Evolutionary conservation across 35 echinoderm and acorn worm species (phyloP).

Genomic region (Hemicentrotus pulcherrimus): DNA sequence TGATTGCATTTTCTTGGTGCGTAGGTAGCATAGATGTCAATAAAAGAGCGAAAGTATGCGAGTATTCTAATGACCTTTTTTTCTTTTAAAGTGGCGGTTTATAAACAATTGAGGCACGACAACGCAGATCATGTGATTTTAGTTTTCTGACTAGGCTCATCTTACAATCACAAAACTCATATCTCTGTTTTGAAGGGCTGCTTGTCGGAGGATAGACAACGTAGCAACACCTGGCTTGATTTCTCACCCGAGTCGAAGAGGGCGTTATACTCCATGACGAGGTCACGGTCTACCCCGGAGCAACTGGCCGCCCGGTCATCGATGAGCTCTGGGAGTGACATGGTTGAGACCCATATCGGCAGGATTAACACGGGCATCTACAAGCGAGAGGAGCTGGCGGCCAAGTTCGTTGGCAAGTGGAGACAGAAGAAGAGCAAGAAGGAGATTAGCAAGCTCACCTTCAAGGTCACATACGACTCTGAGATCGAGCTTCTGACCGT

Average conservation of each 20-base stretch:
- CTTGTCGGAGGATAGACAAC: slow-evolving; percentile 22
- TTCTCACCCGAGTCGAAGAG: slow-evolving; percentile 19
- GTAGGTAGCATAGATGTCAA: no score
- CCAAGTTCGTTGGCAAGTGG: slow-evolving; percentile 32
- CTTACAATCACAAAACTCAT: no score
- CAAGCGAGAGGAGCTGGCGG: slow-evolving; percentile 42
- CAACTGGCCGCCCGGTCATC: neutral
- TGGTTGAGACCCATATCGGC: slow-evolving; percentile 43
- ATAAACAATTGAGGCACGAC: no score
- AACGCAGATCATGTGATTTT: no score
- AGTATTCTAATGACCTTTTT: no score
- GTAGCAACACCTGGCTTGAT: slow-evolving; percentile 6
- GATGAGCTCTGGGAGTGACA: neutral
- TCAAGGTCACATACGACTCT: slow-evolving; percentile 69
- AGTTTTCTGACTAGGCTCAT: no score
- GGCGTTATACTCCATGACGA: slow-evolving; percentile 32
- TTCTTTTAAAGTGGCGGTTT: no score
- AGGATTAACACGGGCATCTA: slow-evolving; percentile 53
- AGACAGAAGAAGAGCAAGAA: slow-evolving; percentile 13
- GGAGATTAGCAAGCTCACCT: slow-evolving; percentile 73
- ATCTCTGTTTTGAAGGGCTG: neutral
- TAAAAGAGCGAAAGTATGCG: no score
- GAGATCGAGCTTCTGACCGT: slow-evolving; percentile 68
- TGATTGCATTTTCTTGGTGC: no score
- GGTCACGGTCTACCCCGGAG: slow-evolving; percentile 8